phyloP scores from a whole-genome alignment of 2,797 vertebrate genomes.

The Sorex maritimensis region DNA sequence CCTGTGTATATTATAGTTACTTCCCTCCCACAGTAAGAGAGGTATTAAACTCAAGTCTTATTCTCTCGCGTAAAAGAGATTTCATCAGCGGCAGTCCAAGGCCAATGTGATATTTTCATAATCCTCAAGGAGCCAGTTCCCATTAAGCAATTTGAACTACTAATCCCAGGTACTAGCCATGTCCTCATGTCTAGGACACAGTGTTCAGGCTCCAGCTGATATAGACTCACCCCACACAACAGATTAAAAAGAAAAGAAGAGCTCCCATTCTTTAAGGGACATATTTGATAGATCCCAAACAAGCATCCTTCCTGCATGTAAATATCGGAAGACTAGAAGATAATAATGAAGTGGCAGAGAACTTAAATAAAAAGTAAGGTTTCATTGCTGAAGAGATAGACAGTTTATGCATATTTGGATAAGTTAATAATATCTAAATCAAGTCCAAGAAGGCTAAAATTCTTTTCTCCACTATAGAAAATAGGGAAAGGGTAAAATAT shows the following conservation, averaged over 20 bases:
- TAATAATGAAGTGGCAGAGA: not conserved
- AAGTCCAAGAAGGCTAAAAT: not conserved
- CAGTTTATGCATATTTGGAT: not conserved
- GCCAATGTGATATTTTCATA: not conserved
- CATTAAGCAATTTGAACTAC: not conserved
- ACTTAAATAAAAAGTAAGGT: not conserved
- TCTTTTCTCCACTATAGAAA: not conserved
- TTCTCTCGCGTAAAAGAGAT: not conserved
- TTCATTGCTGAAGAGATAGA: conserved; percentile 32
- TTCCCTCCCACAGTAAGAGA: not conserved
- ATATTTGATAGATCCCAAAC: not conserved
- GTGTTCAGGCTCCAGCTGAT: not conserved
- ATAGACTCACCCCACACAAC: not conserved
- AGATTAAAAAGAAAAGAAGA: not conserved
- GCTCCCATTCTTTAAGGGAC: not conserved
- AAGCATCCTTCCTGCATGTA: not conserved
- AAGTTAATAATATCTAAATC: not conserved
- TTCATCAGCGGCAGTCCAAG: not conserved
- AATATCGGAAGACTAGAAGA: not conserved
- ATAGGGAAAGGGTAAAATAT: not conserved
- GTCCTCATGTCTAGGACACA: not conserved
- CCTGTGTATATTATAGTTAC: not conserved
- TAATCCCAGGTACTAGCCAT: too few species aligned
- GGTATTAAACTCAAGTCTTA: not conserved
- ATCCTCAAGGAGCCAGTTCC: not conserved